Base-by-base conservation (phyloP, 2,113 vertebrate species). In the Microcebus murinus region DNA sequence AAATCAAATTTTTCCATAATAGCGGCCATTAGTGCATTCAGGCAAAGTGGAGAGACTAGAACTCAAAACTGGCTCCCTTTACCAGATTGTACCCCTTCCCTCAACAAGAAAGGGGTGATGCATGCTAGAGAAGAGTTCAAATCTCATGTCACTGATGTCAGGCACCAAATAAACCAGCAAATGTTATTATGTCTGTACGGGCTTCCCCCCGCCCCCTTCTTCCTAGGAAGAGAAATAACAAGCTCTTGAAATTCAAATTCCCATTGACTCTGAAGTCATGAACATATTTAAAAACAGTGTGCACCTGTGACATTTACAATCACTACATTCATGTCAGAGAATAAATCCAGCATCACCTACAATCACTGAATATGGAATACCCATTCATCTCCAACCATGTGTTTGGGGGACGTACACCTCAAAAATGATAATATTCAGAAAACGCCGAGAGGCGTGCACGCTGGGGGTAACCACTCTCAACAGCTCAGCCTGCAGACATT, bases 231-330 rank as follows among this genome's bases (percentile, higher is more conserved):
- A 94, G 65, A 96, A 92, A 76, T 80, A 50, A 77, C 0, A 6
- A 91, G 92, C 82, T 91, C 90, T 94, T 57, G 76, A 87, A 94
- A 94, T 89, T 84, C 94, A 55, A 91, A 87, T 91, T 95, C 86
- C 81, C 70, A 21, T 39, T 13, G 90, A 94, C 92, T 96, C 95
- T n/a, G 39, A 93, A 91, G 96, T 77, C 90, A 61, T 31, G 45
- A 65, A 55, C 93, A 45, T 87, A 88, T 83, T 89, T 96, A 83
- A 91, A 79, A 79, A 34, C 20, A 57, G 80, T 50, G 76, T 85
- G 76, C 67, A 70, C 17, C 93, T 17, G 31, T 86, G 95, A 77
- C 94, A 97, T 87, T 94, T 90, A 82, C 87, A 91, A 52, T 65
- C 80, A n/a, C 55, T 10, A 52, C 81, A 90, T 55, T 82, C 87